Evolutionary conservation across 2,888 invertebrate genomes (phyloP).

Genomic region (Aromia moschata): DNA sequence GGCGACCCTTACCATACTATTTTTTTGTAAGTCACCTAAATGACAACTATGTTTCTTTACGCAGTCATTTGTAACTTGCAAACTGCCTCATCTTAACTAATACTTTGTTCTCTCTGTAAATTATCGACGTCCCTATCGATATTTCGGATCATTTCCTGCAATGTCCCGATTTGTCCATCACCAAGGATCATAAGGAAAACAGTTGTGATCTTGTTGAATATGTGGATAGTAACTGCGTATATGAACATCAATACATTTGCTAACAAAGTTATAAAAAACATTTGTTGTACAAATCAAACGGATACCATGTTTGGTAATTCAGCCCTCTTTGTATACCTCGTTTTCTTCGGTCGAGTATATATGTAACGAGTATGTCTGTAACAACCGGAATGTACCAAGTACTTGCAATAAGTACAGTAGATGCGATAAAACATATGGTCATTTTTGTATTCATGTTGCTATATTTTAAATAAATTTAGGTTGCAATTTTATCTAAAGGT

Average conservation of each 20-base stretch:
- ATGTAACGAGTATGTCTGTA: no score
- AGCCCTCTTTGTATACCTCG: conserved; percentile 15
- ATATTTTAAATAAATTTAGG: conserved; percentile 20
- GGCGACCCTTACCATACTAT: no score
- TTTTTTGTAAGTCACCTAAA: no score
- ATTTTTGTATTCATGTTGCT: conserved; percentile 21
- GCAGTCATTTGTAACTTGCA: conserved; percentile 16
- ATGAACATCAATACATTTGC: conserved; percentile 17
- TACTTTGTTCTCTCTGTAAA: not conserved
- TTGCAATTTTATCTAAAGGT: not conserved
- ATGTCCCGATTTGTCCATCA: conserved; percentile 27
- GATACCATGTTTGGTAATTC: conserved; percentile 31
- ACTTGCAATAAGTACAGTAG: conserved; percentile 9
- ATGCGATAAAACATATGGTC: conserved; percentile 16
- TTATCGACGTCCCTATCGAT: conserved; percentile 14
- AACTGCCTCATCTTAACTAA: conserved; percentile 15
- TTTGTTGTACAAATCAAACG: conserved; percentile 27
- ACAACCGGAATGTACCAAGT: conserved; percentile 26
- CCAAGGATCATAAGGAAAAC: conserved; percentile 28
- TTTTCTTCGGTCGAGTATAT: conserved; percentile 5
- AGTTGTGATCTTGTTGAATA: conserved; percentile 23
- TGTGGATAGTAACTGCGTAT: conserved; percentile 12
- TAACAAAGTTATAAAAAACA: conserved; percentile 18
- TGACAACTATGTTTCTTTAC: conserved; percentile 11
- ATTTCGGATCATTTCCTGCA: conserved; percentile 23